Conservation (phyloP, 2,797 vertebrate genomes). For the Sitta carolinensis region DNA sequence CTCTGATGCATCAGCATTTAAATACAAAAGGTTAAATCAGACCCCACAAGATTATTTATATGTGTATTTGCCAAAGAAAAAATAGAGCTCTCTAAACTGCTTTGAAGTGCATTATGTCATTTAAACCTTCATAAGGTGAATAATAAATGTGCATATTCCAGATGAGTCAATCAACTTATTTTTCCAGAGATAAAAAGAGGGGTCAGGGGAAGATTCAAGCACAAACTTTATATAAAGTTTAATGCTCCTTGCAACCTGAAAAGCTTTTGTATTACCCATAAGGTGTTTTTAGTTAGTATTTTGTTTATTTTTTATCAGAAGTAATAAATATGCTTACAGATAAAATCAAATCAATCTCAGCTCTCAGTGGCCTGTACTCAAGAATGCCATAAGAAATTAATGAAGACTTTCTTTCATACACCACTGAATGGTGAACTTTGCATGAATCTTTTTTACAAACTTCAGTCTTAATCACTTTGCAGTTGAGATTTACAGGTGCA, state of each 20-base stretch:
- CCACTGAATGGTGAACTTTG: neutral
- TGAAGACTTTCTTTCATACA: neutral
- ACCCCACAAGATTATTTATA: neutral
- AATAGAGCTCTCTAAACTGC: neutral
- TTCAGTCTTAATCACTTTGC: neutral
- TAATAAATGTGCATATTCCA: neutral
- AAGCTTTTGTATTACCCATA: slow-evolving; percentile 16
- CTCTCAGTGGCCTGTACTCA: neutral
- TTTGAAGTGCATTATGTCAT: neutral
- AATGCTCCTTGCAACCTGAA: slow-evolving; percentile 24
- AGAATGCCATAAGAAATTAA: neutral
- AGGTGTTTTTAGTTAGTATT: neutral
- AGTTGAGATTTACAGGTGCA: neutral
- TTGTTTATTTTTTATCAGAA: neutral
- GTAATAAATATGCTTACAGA: neutral
- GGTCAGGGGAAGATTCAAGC: neutral
- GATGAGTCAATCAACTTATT: neutral
- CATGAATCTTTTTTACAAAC: neutral
- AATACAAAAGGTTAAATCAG: slow-evolving; percentile 7
- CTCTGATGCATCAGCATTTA: neutral
- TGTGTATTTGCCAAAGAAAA: neutral
- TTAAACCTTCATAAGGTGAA: neutral
- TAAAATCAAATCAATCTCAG: neutral
- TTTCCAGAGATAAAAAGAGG: neutral
- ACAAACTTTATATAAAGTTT: neutral